phyloP scores from a whole-genome alignment of 2,888 invertebrate species.

The Lasiommata megera region DNA sequence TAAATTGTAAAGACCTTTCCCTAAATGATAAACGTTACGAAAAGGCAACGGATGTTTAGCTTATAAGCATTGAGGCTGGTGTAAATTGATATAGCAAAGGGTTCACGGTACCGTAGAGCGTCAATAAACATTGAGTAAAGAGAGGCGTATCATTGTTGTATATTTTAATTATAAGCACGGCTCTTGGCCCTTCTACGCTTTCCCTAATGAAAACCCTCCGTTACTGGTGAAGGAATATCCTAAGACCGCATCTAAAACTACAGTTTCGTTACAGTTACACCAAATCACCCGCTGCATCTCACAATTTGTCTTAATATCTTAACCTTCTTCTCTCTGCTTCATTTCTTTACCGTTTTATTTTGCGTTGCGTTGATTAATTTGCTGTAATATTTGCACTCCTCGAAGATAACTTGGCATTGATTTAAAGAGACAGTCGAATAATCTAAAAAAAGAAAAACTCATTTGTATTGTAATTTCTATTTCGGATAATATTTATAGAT shows the following conservation, averaged over 20 bases:
- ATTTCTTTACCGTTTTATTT: too few species aligned
- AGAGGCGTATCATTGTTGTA: slow-evolving; percentile 74
- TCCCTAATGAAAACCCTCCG: slow-evolving; percentile 29
- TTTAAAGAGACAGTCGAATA: too few species aligned
- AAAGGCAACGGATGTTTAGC: background rate
- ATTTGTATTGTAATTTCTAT: too few species aligned
- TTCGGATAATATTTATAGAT: too few species aligned
- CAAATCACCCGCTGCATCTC: too few species aligned
- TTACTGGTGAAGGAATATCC: slow-evolving; percentile 13
- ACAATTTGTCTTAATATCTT: background rate
- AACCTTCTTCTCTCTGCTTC: too few species aligned
- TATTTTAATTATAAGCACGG: slow-evolving; percentile 73
- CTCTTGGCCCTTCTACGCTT: slow-evolving; percentile 45
- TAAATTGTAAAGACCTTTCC: too few species aligned
- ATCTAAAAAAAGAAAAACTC: too few species aligned
- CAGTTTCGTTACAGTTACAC: background rate
- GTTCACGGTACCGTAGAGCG: slow-evolving; percentile 48
- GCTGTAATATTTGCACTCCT: too few species aligned
- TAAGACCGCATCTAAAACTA: slow-evolving; percentile 8
- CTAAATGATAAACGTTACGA: too few species aligned
- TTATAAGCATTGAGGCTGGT: slow-evolving; percentile 42
- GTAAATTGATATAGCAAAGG: slow-evolving; percentile 74
- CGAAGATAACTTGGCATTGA: too few species aligned
- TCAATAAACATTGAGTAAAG: slow-evolving; percentile 72
- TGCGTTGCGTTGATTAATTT: too few species aligned